Evolutionary conservation across 2,888 invertebrate genomes (phyloP), one percentile per base, ranked within the genome.

Genomic region (Argynnis bischoffii): DNA sequence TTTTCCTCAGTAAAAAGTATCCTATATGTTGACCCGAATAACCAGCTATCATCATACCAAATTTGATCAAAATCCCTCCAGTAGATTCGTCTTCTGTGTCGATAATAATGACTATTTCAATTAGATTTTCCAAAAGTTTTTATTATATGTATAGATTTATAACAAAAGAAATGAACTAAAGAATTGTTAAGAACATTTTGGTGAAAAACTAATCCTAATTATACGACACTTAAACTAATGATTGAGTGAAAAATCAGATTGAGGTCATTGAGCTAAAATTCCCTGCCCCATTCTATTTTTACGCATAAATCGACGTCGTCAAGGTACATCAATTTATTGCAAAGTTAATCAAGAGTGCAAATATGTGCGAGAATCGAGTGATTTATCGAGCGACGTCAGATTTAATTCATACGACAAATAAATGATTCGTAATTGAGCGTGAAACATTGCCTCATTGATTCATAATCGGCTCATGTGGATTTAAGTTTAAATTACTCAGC

Each of bases 331-430:
- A 26, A 41, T 67, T 56, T 57, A 55, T 60, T 51, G 15, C 53
- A 26, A 59, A 59, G 57, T 65, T 65, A 59, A 65, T 65, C 65
- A 59, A 65, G 53, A 65, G 48, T 59, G 65, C 59, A 65, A 65
- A 65, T 59, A 65, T 53, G 61, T 51, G 59, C 57, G 57, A 59
- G 59, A 18, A 41, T 16, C 53, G 53, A 5, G 6, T 65, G 65
- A 65, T 65, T 65, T 65, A 65, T 65, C 51, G 65, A 54, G 53
- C n/a, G 8, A 57, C 41, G 65, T 26, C 65, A 53, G 59, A 65
- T 59, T 65, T 65, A 59, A 65, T 65, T 65, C 53, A 59, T 53
- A 59, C 35, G 41, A 51, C 56, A 53, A 65, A 65, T 65, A 65
- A 53, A 59, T 47, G 57, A 59, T 31, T 53, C 51, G 21, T 53